Evolutionary conservation across 92 coral and sea anemone species (phyloP).

Genomic region (Palythoa grandiflora): DNA sequence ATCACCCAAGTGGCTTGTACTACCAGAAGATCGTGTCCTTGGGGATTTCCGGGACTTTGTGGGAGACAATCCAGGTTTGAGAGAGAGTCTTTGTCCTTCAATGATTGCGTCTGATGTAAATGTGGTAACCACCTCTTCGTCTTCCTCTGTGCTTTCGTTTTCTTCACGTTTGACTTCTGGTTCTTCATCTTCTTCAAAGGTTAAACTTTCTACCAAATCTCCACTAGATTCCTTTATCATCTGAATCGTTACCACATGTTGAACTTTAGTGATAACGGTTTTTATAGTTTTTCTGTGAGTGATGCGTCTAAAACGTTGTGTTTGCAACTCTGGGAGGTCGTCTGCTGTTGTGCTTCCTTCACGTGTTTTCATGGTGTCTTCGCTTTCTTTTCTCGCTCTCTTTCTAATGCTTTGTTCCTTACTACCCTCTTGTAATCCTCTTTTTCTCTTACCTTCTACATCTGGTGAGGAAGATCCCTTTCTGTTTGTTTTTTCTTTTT

Average conservation of each 20-base stretch:
- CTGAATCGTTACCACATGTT: slow-evolving; percentile 61
- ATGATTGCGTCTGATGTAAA: not conserved
- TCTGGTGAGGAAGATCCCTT: not conserved
- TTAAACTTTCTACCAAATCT: slow-evolving; percentile 50
- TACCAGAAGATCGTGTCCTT: slow-evolving; percentile 19
- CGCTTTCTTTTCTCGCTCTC: slow-evolving; percentile 19
- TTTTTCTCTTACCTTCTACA: slow-evolving; percentile 3
- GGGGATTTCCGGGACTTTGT: not conserved
- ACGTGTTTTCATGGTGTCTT: not conserved
- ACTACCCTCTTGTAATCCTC: not conserved
- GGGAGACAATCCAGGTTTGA: not conserved
- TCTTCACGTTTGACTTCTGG: slow-evolving; percentile 57
- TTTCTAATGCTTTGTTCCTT: not conserved
- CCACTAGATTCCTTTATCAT: slow-evolving; percentile 58
- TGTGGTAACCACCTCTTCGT: slow-evolving; percentile 36
- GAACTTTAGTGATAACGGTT: slow-evolving; percentile 70
- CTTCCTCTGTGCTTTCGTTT: slow-evolving; percentile 49
- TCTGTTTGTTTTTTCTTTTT: not conserved
- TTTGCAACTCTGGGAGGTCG: slow-evolving; percentile 32
- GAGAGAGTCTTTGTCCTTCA: not conserved
- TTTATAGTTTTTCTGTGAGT: slow-evolving; percentile 63
- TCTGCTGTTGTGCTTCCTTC: slow-evolving; percentile 13
- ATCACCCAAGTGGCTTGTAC: not conserved
- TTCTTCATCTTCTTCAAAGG: slow-evolving; percentile 62
- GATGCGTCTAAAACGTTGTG: slow-evolving; percentile 54